Conservation (phyloP, 2,797 vertebrate genomes). For the Chrysocyon brachyurus region DNA sequence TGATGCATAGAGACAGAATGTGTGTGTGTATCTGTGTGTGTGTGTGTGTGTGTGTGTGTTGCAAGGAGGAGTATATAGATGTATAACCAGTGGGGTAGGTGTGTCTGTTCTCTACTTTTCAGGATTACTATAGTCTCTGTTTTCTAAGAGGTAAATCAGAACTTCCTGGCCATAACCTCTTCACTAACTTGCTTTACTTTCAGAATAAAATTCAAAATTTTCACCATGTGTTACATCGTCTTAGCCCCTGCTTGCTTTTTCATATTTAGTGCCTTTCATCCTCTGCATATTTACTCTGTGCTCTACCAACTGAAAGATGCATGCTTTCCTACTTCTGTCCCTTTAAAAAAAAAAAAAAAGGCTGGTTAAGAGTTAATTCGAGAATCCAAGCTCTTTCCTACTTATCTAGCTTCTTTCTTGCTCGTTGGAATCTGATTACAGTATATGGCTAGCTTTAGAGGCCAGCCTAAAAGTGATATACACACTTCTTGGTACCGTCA, state of each 20-base stretch:
- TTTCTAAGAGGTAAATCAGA: background rate
- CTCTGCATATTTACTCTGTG: background rate
- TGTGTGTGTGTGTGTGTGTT: background rate
- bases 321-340: background rate
- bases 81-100: fast-evolving
- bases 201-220: background rate
- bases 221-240: background rate
- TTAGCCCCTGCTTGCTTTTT: background rate
- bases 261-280: background rate
- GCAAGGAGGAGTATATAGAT: background rate
- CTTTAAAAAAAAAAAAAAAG: background rate
- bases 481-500: background rate
- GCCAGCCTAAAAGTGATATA: background rate
- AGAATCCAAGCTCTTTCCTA: background rate
- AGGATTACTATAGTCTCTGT: background rate
- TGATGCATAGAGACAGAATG: background rate
- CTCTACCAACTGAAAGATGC: background rate
- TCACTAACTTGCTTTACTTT: background rate
- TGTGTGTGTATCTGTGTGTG: background rate
- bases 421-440: background rate
- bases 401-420: constrained; percentile 23
- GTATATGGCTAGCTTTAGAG: background rate
- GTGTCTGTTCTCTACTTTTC: background rate
- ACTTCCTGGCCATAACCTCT: background rate
- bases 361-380: background rate